Conservation (phyloP, 1,140 invertebrate species). For the Hylaeus anthracinus region DNA sequence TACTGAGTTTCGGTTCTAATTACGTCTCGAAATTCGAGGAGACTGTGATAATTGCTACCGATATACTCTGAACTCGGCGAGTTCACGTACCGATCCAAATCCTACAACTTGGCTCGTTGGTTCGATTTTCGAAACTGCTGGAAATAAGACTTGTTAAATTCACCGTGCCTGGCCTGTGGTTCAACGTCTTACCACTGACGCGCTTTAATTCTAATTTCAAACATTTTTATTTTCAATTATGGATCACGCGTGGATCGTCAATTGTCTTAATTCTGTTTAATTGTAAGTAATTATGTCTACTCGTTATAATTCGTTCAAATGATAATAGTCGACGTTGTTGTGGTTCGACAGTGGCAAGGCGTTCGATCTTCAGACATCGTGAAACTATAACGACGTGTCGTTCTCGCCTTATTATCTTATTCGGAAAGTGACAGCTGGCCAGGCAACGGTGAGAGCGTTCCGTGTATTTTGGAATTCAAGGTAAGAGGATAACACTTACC, state of each 20-base stretch:
- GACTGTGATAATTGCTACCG: constrained; percentile 26
- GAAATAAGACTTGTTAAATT: constrained; percentile 43
- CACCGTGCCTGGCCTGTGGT: constrained; percentile 33
- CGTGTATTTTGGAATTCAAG: constrained; percentile 13
- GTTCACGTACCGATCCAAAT: constrained; percentile 11
- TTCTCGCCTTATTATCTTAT: not conserved
- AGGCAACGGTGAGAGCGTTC: constrained; percentile 21
- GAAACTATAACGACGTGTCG: not conserved
- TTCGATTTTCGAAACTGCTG: constrained; percentile 25
- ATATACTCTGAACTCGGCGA: not conserved
- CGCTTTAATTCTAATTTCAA: not conserved
- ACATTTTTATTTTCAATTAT: too few relatives aligned
- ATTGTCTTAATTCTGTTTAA: too few relatives aligned
- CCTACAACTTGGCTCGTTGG: not conserved
- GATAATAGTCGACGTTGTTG: too few relatives aligned
- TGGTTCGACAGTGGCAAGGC: not conserved
- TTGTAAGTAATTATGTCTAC: too few relatives aligned
- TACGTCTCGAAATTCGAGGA: not conserved
- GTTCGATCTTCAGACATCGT: not conserved
- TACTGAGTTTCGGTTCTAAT: constrained; percentile 11
- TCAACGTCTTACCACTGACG: not conserved
- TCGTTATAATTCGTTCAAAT: not conserved
- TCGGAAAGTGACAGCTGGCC: constrained; percentile 42
- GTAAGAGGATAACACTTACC: constrained; percentile 84
- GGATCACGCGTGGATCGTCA: too few relatives aligned